These are phyloP conservation scores for Drosophila bipectinata DNA, from an alignment of 1,140 invertebrate species.

Conservation along the genomic window DNA sequence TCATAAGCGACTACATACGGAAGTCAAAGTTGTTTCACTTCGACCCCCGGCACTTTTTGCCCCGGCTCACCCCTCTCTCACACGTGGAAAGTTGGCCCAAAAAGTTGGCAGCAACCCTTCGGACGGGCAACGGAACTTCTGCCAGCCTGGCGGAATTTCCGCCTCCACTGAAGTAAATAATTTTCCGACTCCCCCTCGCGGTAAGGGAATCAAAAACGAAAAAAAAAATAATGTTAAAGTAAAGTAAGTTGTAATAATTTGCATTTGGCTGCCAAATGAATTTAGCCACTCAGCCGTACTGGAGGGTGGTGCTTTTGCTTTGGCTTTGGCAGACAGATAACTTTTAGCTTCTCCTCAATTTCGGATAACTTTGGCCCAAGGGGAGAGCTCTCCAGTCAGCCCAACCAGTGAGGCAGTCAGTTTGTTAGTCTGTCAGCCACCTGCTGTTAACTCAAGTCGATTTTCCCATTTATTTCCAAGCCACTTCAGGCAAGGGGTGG, in stretches of 20 bases:
- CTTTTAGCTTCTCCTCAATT: slow-evolving; percentile 70
- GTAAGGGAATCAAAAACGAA: slow-evolving; percentile 13
- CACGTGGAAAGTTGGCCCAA: slow-evolving; percentile 51
- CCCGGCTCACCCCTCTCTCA: neutral
- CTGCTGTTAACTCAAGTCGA: slow-evolving; percentile 66
- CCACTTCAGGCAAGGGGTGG: slow-evolving; percentile 18
- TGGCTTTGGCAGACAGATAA: slow-evolving; percentile 57
- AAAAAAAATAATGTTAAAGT: slow-evolving; percentile 47
- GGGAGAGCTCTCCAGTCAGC: slow-evolving; percentile 6
- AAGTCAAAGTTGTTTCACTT: slow-evolving; percentile 47
- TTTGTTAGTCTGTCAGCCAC: slow-evolving; percentile 43
- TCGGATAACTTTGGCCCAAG: slow-evolving; percentile 56
- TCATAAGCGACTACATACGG: slow-evolving; percentile 72
- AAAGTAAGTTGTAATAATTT: slow-evolving; percentile 81
- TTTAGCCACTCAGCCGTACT: slow-evolving; percentile 71
- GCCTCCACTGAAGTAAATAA: slow-evolving; percentile 70
- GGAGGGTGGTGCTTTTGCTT: slow-evolving; percentile 11
- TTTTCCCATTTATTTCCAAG: slow-evolving; percentile 34
- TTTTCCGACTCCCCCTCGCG: slow-evolving; percentile 48
- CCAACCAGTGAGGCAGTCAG: slow-evolving; percentile 2
- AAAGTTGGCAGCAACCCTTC: slow-evolving; percentile 52
- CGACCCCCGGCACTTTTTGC: neutral
- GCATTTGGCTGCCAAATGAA: slow-evolving; percentile 80
- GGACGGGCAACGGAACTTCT: slow-evolving; percentile 34
- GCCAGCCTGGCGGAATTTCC: slow-evolving; percentile 43